Base-by-base conservation (phyloP, 2,113 vertebrate species). In the Numida meleagris region DNA sequence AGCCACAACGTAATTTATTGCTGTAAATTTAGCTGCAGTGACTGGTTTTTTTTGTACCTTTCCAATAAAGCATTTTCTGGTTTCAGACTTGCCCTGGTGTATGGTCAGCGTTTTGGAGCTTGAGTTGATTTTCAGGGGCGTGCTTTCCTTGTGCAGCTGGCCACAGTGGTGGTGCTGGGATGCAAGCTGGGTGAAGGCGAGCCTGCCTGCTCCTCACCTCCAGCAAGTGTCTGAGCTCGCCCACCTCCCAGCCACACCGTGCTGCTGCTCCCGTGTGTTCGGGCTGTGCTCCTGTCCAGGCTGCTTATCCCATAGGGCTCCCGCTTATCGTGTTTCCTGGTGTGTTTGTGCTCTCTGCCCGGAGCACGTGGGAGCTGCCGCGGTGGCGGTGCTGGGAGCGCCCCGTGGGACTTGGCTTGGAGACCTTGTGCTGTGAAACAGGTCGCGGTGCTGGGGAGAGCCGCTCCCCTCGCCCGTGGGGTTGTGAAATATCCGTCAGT, bases 41-140 rank as follows among this genome's bases (percentile, higher is more conserved):
- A 98, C 96, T 96, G 97, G 97, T 99, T 98, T 96, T 96, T 97
- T 97, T 99, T 98, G 97, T 99, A 99, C 98, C 98, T 98, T 98
- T 98, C 96, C 98, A 99, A 99, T 99, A 99, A 99, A 99, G 97
- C 97, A 95, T 98, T 97, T 98, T 97, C 98, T 98, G 96, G 97
- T 98, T 97, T 97, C 96, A 97, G 95, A 94, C 62, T 77, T 78
- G 81, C 92, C 82, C 89, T 25, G 75, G 90, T 94, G 79, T 68
- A 43, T 89, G 53, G 86, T 90, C 86, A 78, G 75, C 88, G 0
- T 96, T 89, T 90, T 50, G 77, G 88, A 95, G 88, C 88, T 55
- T 68, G 73, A 86, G 31, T 65, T 94, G 51, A 65, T 95, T 82
- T 75, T 86, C 79, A 81, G 74, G 13, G 46, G 79, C 80, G 72